Conservation (phyloP, 2,888 invertebrate species). For the Cephus nigrinus region DNA sequence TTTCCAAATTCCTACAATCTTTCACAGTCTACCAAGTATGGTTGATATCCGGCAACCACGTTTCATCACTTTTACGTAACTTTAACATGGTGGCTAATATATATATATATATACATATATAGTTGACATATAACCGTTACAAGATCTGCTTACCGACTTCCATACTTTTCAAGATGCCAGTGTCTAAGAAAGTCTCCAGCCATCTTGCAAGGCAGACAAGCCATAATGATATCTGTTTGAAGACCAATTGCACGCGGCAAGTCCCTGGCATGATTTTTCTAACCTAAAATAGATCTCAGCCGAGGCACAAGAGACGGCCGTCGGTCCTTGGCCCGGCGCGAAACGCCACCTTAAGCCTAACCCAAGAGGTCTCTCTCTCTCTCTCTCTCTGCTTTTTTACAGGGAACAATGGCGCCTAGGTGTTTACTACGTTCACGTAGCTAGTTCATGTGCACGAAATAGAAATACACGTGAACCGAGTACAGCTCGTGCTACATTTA, state of each 20-base stretch:
- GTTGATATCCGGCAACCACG: no score
- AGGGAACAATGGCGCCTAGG: not conserved
- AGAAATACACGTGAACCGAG: not conserved
- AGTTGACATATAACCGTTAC: not conserved
- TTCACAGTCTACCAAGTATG: no score
- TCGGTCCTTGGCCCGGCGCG: not conserved
- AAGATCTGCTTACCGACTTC: no score
- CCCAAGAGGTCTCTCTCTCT: not conserved
- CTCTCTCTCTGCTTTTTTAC: not conserved
- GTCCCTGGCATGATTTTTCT: not conserved
- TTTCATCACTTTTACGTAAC: no score
- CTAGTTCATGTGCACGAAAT: not conserved
- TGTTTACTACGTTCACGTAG: not conserved
- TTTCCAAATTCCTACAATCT: not conserved
- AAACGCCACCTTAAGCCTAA: not conserved
- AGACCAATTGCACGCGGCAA: not conserved
- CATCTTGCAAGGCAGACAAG: not conserved
- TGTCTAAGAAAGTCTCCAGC: no score
- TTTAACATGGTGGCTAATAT: no score
- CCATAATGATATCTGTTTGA: not conserved
- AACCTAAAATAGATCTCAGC: not conserved
- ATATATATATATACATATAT: no score
- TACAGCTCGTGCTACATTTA: not conserved
- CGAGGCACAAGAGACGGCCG: not conserved
- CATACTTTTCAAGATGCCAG: no score